Percentiles rank a stretch among this genome's conserved stretches.
Conservation (phyloP, 30 jellyfish, hydroid and myxozoan genomes). For the Pseudorhiza aurosa region DNA sequence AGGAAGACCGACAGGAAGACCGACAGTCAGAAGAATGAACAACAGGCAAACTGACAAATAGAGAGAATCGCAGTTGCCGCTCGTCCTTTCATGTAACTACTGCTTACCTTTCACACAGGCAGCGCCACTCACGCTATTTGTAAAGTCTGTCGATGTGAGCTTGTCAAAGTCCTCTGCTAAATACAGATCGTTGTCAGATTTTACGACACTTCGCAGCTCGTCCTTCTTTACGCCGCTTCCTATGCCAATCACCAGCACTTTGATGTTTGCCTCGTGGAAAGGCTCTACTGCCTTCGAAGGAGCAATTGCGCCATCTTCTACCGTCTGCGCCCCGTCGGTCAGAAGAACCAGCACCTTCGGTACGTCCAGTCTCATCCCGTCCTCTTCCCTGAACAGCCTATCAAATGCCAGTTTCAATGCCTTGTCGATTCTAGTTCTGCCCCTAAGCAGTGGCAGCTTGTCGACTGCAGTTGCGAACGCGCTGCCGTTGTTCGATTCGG, state of each 20-base stretch:
- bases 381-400: conserved; percentile 35
- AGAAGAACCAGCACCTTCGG: conserved; percentile 58
- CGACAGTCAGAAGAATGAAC: too few relatives aligned
- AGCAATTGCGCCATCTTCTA: conserved; percentile 19
- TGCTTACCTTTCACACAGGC: conserved; percentile 60
- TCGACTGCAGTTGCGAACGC: conserved; percentile 50
- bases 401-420: conserved; percentile 48
- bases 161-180: conserved; percentile 39
- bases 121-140: conserved; percentile 25
- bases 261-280: conserved; percentile 51
- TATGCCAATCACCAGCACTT: conserved; percentile 57
- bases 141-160: conserved; percentile 25
- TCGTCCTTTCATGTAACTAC: not conserved
- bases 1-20: too few relatives aligned
- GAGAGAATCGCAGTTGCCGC: too few relatives aligned
- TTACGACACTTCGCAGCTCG: conserved; percentile 38
- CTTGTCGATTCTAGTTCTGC: conserved; percentile 47
- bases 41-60: too few relatives aligned
- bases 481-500: conserved; percentile 32
- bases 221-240: conserved; percentile 30
- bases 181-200: conserved; percentile 35
- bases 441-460: conserved; percentile 56
- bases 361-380: conserved; percentile 65
- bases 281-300: conserved; percentile 50
- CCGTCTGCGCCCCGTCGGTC: conserved; percentile 65